These are phyloP conservation scores for Chloroceryle inda DNA, from an alignment of 2,797 vertebrate genomes.

Conservation along the genomic window DNA sequence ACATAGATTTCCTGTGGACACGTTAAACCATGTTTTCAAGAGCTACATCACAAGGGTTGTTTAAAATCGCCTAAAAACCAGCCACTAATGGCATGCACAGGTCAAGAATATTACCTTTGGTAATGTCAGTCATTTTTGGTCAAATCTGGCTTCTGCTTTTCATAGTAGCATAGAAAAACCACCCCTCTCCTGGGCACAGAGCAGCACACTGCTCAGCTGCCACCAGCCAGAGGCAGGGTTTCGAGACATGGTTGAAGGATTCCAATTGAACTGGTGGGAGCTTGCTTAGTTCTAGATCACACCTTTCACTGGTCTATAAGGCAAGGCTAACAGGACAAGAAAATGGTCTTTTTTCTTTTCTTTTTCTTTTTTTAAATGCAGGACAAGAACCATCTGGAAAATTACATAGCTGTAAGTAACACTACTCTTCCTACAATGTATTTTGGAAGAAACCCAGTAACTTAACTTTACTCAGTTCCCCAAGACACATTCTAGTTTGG, in stretches of 20 bases:
- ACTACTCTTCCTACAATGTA: background rate
- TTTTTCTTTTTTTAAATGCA: background rate
- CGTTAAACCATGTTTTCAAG: constrained; percentile 55
- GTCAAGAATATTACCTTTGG: constrained; percentile 65
- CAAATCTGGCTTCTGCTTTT: constrained; percentile 49
- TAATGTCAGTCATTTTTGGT: constrained; percentile 73
- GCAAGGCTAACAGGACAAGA: constrained; percentile 44
- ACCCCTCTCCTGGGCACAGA: constrained; percentile 38
- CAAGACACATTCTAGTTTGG: constrained; percentile 31
- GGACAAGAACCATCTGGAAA: constrained; percentile 28
- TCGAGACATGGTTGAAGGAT: constrained; percentile 49
- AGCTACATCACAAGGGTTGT: constrained; percentile 56
- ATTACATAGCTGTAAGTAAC: constrained; percentile 2
- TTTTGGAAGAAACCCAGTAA: constrained; percentile 35
- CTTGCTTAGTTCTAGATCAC: constrained; percentile 45
- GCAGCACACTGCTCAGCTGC: background rate
- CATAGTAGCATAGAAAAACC: constrained; percentile 7
- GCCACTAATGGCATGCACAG: constrained; percentile 61
- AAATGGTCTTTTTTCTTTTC: background rate
- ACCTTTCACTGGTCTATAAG: constrained; percentile 33
- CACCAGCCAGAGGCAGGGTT: constrained; percentile 47
- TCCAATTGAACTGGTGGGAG: constrained; percentile 44
- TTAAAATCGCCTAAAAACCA: constrained; percentile 50
- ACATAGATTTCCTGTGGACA: constrained; percentile 31
- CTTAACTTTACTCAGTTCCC: background rate